Conservation (phyloP, 1,140 invertebrate species). For the Calephelis virginiensis region DNA sequence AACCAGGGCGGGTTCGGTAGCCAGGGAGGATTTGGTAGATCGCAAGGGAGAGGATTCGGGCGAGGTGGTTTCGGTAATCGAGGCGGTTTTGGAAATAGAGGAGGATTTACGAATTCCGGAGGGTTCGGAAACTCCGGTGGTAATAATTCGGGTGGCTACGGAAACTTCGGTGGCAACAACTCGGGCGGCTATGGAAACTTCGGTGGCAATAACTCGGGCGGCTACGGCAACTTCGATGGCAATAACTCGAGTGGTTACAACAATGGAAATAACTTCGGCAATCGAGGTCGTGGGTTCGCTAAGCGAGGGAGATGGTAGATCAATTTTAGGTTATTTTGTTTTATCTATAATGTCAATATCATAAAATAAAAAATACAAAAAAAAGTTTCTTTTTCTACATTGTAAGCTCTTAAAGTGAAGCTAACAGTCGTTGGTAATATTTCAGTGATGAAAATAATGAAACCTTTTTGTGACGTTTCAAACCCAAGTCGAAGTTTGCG, state of each 20-base stretch:
- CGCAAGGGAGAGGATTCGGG: slow-evolving; percentile 28
- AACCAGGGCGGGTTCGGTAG: slow-evolving; percentile 32
- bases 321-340: background rate
- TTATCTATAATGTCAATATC: background rate
- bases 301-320: slow-evolving; percentile 18
- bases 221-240: too few relatives aligned
- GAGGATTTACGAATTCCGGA: slow-evolving; percentile 27
- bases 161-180: background rate
- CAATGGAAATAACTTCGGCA: background rate
- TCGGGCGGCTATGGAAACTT: background rate
- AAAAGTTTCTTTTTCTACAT: too few relatives aligned
- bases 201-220: background rate
- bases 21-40: slow-evolving; percentile 22
- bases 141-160: slow-evolving; percentile 15
- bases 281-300: slow-evolving; percentile 2
- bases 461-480: too few relatives aligned
- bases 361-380: background rate
- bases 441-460: too few relatives aligned
- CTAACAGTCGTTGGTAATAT: too few relatives aligned
- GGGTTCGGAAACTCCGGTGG: slow-evolving; percentile 25
- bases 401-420: too few relatives aligned
- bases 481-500: too few relatives aligned
- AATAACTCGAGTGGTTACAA: background rate
- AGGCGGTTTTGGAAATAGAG: slow-evolving; percentile 29
- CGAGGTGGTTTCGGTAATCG: slow-evolving; percentile 32